Base-by-base conservation (phyloP, 2,113 vertebrate species). In the Oreocharis arfaki region DNA sequence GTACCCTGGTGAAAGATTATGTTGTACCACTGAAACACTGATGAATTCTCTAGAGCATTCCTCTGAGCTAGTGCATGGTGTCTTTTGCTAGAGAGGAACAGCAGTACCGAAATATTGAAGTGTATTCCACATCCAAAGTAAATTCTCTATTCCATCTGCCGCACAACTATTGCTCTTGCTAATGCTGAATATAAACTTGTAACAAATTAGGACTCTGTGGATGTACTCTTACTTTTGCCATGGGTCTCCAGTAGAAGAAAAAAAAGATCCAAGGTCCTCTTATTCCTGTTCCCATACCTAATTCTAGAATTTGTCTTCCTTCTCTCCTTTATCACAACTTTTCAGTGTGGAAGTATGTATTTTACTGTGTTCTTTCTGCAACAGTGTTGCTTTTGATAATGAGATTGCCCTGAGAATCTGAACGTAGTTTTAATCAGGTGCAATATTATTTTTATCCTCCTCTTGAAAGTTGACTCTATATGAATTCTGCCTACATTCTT, bases 401-500 rank as follows among this genome's bases (percentile, higher is more conserved):
- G 46, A 82, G 59, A 73, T 85, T 76, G 37, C 46, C 59, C 53
- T 28, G 7, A 2, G 1, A 83, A 69, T 93, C 50, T 85, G 61
- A 82, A 79, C 1, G 8, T 63, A 50, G 24, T 85, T 95, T 89
- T 90, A 80, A 88, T 91, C 76, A 84, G 52, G 52, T 95, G 56
- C 44, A 65, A 18, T 91, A 61, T 76, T 93, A 87, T 87, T 90
- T 96, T 96, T 92, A 90, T 93, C 23, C 6, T 87, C 39, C 44
- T 50, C 70, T 87, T 64, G 52, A 49, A 93, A 87, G 21, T 39
- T 94, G 84, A 90, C 86, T 94, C 80, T 69, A 37, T 73, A 56
- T 75, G n/a, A 82, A 64, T 95, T 93, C 90, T 96, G 84, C 50
- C 61, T 85, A 50, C 16, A 53, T 93, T 68, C 55, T 89, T 94